Evolutionary conservation across 2,113 vertebrate species (phyloP), one percentile per base, ranked within the genome.

Genomic region (Cebidichthys violaceus): DNA sequence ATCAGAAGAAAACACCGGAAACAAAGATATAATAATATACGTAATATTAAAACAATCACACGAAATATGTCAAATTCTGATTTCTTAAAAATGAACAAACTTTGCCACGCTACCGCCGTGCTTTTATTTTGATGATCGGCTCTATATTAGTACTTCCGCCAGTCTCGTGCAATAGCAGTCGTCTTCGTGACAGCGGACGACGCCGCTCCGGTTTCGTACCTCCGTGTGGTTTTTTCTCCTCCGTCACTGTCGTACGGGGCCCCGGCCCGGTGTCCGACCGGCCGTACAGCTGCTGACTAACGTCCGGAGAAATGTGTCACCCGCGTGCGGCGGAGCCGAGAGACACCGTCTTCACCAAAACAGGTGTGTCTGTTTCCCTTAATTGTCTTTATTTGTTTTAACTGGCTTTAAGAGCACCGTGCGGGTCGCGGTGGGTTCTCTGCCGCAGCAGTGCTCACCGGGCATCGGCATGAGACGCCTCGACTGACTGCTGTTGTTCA

Each of bases 231-330:
- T 55, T 67, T 67, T 76, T 75, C 31, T 57, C 33, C 18, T 60
- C 77, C 74, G 35, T 69, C 17, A 67, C 64, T 27, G 70, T 39
- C 18, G 50, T 13, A 0, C 62, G 45, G 60, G 64, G 71, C 81
- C 64, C 73, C 43, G 89, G 85, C 82, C 80, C 79, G 62, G 70
- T 59, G 70, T 79, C 61, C n/a, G 52, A 50, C 14, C 75, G 20
- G 61, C 72, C n/a, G n/a, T 62, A 14, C 71, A 22, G 66, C 71
- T 4, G 45, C 47, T 2, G 76, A 77, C 77, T 68, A 70, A 67
- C 87, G 75, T 57, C 24, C 74, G 78, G 78, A 91, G 94, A 95
- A 87, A 95, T 95, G 94, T 87, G 86, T 93, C 88, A 75, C 67
- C 79, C 73, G 88, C 75, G 83, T 71, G 75, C 75, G 66, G 81